Percentiles rank a stretch among this genome's conserved stretches.
These are phyloP conservation scores for Xestia xanthographa DNA, from an alignment of 2,888 invertebrate species.

Conservation along the genomic window DNA sequence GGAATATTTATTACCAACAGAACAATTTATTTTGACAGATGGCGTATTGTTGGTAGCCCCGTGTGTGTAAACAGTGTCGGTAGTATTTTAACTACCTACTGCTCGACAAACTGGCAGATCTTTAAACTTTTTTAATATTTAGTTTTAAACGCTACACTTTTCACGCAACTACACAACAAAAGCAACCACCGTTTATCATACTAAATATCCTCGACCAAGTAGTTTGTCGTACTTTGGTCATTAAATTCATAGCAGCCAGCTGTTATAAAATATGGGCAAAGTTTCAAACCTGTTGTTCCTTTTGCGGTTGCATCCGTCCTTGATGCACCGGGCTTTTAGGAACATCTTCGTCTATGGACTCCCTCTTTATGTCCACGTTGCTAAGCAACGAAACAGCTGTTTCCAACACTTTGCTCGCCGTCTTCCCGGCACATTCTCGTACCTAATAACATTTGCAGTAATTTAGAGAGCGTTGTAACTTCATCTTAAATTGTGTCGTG, in stretches of 20 bases:
- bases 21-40: constrained; percentile 18
- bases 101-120: too few relatives aligned
- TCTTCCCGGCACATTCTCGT: constrained; percentile 80
- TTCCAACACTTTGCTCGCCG: constrained; percentile 78
- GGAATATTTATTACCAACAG: constrained; percentile 22
- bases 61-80: neutral
- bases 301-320: constrained; percentile 76
- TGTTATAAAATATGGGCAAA: constrained; percentile 40
- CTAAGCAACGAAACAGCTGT: constrained; percentile 69
- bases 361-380: constrained; percentile 71
- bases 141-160: constrained; percentile 5
- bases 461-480: constrained; percentile 25
- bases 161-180: constrained; percentile 6
- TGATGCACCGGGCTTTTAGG: constrained; percentile 65
- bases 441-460: constrained; percentile 72
- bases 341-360: constrained; percentile 67
- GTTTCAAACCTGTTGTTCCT: constrained; percentile 75
- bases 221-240: constrained; percentile 43
- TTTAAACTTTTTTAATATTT: constrained; percentile 14
- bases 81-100: neutral
- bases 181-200: constrained; percentile 24
- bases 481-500: constrained; percentile 37
- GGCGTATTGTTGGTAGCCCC: neutral
- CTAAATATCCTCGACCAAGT: constrained; percentile 34
- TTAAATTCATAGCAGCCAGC: constrained; percentile 22